Evolutionary conservation across 2,888 invertebrate species (phyloP).

Genomic region (Vanessa cardui): DNA sequence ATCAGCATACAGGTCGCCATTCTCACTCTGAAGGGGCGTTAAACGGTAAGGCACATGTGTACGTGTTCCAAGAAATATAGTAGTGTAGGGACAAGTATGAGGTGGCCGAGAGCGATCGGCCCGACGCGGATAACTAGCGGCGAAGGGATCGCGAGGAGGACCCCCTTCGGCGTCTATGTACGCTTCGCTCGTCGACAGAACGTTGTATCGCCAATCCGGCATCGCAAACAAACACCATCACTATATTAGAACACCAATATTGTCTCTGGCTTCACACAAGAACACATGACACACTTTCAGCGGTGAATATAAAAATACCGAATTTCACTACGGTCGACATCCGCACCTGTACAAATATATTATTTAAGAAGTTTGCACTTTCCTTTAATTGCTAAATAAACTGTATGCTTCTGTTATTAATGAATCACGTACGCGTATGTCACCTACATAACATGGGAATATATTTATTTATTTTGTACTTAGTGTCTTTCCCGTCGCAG

Average conservation of each 20-base stretch:
- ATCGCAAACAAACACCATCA: constrained; percentile 73
- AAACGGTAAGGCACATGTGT: constrained; percentile 61
- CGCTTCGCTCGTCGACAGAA: constrained; percentile 80
- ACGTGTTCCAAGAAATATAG: constrained; percentile 70
- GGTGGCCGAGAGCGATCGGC: constrained; percentile 76
- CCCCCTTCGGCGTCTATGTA: constrained; percentile 67
- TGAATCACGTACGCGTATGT: neutral
- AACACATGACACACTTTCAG: constrained; percentile 53
- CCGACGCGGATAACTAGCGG: constrained; percentile 79
- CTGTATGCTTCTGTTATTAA: neutral
- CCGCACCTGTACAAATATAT: constrained; percentile 60
- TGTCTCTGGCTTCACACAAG: constrained; percentile 46
- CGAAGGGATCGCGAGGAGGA: constrained; percentile 65
- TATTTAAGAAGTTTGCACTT: constrained; percentile 12
- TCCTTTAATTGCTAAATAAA: neutral
- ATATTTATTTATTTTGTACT: neutral
- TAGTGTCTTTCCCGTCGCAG: neutral
- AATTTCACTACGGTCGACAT: constrained; percentile 62
- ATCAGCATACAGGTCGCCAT: constrained; percentile 71
- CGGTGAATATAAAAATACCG: constrained; percentile 50
- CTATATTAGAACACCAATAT: constrained; percentile 54
- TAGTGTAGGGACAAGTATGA: constrained; percentile 78
- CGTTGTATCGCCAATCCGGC: constrained; percentile 83
- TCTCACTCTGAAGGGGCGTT: constrained; percentile 67
- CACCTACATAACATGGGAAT: too few relatives aligned